phyloP scores from a whole-genome alignment of 2,888 invertebrate genomes.

The Teleiodes luculella region DNA sequence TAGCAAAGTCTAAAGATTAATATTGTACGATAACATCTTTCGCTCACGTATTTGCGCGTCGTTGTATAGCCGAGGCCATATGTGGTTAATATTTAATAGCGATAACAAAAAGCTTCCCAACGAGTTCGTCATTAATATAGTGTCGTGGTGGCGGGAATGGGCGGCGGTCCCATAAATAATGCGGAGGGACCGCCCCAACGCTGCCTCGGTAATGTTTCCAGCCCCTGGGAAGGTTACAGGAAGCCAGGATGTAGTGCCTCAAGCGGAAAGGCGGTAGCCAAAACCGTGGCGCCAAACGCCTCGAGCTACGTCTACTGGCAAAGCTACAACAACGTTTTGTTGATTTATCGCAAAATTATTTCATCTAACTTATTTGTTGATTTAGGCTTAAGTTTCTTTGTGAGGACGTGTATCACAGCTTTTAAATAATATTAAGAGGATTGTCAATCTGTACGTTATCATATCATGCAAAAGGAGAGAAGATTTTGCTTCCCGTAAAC shows the following conservation, averaged over 20 bases:
- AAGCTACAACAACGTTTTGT: not conserved
- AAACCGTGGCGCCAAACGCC: conserved; percentile 13
- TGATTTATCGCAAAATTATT: no score
- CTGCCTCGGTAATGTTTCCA: conserved; percentile 48
- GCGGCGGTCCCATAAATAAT: conserved; percentile 66
- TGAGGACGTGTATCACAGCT: no score
- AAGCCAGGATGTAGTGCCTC: conserved; percentile 21
- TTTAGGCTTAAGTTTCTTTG: no score
- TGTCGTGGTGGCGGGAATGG: conserved; percentile 60
- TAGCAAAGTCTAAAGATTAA: conserved; percentile 14
- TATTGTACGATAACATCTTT: conserved; percentile 16
- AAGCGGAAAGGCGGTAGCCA: conserved; percentile 14
- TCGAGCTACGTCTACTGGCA: not conserved
- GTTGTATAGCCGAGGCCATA: conserved; percentile 33
- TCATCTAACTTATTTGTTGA: no score
- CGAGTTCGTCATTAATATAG: conserved; percentile 58
- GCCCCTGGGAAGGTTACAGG: conserved; percentile 21
- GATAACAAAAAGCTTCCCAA: conserved; percentile 51
- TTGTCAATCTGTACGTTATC: no score
- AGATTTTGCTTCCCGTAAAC: no score
- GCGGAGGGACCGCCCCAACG: conserved; percentile 51
- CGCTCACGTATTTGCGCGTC: conserved; percentile 17
- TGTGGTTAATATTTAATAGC: conserved; percentile 29
- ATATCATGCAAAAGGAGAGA: no score
- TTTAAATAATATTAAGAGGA: no score